Base-by-base conservation (phyloP, 2,113 vertebrate genomes). In the Apteryx owenii region DNA sequence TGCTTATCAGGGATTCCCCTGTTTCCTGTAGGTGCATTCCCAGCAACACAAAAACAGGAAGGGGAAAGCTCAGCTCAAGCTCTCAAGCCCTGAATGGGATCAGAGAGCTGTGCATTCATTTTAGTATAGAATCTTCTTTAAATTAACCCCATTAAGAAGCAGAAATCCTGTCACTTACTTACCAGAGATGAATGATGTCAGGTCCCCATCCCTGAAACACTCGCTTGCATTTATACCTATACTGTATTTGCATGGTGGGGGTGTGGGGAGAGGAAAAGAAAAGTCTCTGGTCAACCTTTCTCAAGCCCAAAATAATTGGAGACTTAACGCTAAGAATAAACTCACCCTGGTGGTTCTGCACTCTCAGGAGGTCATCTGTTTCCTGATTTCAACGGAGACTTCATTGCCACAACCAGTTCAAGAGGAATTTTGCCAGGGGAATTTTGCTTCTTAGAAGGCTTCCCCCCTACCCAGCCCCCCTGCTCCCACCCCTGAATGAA, bases 1-100 rank as follows among this genome's bases (percentile, higher is more conserved):
- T 86, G 96, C 97, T 97, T 95, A 51, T 72, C 81, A 81, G 98
- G 98, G 97, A 98, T 98, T 98, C 98, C 98, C 98, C 94, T 31
- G 84, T 89, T 98, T 95, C 97, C 93, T 40, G 90, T 40, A 96
- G 96, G 93, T 95, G 97, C 95, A 86, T 97, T 95, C 96, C 96
- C 76, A 70, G 97, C 97, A 92, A 83, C 98, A 91, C 78, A 50
- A 56, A 92, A 29, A 42, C 77, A 76, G 50, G 31, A 36, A 91
- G 28, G 33, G 72, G 33, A 88, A 61, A 62, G 72, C 83, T 90
- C 73, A 4, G 8, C 61, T 48, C 61, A 5, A 1, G 0, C 44
- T 83, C 79, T 14, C 50, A 5, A 28, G 3, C 29, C 46, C 19
- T 10, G 3, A 42, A 22, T 3, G 36, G 28, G 17, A 60, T 46